Base-by-base conservation (phyloP, 2,797 vertebrate genomes). In the Enteromius argenteus region DNA sequence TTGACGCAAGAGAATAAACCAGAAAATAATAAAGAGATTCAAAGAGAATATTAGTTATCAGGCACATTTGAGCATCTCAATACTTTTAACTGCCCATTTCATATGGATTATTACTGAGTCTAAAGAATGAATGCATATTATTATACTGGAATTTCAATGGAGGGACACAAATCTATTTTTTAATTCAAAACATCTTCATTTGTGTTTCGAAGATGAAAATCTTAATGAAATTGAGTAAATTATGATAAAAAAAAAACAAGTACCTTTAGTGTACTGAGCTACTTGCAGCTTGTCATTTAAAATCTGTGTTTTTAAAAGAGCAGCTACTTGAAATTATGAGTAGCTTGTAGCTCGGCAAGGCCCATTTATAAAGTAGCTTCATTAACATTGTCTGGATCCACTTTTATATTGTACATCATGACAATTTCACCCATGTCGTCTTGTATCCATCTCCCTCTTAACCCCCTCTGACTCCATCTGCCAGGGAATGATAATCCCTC, bases 401-500 rank as follows among this genome's bases (percentile, higher is more conserved):
- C 51, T 58, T 83, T 69, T 79, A 44, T 84, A 46, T 84, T 53
- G 27, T 39, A 44, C 74, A 51, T 69, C 58, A 72, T 67, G 13
- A 27, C 69, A 66, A 66, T 66, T 80, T 80, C 78, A 74, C 64
- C 58, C 73, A 44, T 68, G 53, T 71, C 35, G 30, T 77, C 71
- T 81, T 51, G 88, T 64, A 32, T 44, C 89, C 83, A 80, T 46
- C 73, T 66, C 56, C 14, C 56, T 30, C 46, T 60, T 23, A 35
- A 46, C 51, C 44, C 69, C 60, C 42, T 62, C 15, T 60, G 23
- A 42, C 64, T 77, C 91, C 89, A 88, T 86, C 88, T 89, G 85
- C 89, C 87, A 80, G 84, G 89, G 89, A 86, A 91, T 81, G 67
- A 89, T 93, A 92, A 92, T 92, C 92, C 91, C 89, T 89, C 91